Evolutionary conservation across 2,113 vertebrate genomes (phyloP).

Genomic region (Electrona antarctica): DNA sequence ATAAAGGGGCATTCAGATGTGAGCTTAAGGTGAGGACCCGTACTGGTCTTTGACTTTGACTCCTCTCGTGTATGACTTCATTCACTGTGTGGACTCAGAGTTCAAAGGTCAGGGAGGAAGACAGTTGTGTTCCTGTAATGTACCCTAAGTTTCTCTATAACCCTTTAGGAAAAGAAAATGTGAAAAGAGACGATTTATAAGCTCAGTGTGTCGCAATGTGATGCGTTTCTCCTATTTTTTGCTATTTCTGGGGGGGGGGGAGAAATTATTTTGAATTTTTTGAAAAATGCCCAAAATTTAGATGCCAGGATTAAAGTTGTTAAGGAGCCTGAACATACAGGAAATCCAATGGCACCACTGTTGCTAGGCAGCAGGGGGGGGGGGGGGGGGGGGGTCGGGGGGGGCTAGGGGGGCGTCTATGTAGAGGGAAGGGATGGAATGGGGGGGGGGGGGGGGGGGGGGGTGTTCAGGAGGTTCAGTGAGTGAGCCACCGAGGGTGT

Average conservation of each 20-base stretch:
- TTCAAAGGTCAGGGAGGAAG: conserved; percentile 19
- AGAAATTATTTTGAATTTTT: too few relatives aligned
- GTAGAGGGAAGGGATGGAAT: not conserved
- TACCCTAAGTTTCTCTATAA: conserved; percentile 75
- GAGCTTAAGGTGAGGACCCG: not conserved
- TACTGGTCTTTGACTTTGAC: conserved; percentile 24
- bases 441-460: conserved; percentile 22
- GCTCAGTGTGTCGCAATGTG: conserved; percentile 26
- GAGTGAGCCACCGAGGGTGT: conserved; percentile 75
- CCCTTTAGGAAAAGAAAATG: too few relatives aligned
- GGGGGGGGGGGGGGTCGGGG: conserved; percentile 29
- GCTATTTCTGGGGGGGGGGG: too few relatives aligned
- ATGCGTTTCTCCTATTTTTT: too few relatives aligned
- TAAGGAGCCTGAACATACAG: conserved; percentile 65
- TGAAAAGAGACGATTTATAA: conserved; percentile 26
- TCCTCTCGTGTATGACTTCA: conserved; percentile 18
- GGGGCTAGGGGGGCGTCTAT: not conserved
- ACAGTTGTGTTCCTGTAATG: conserved; percentile 53
- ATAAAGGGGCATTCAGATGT: not conserved
- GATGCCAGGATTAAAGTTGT: too few relatives aligned
- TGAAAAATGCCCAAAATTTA: too few relatives aligned
- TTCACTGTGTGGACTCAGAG: conserved; percentile 20
- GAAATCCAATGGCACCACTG: conserved; percentile 77
- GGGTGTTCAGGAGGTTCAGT: conserved; percentile 71
- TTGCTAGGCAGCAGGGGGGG: conserved; percentile 75